Percentiles rank a stretch among this genome's conserved stretches.
phyloP scores from a whole-genome alignment of 2,113 vertebrate genomes.

The Eptatretus burgeri region DNA sequence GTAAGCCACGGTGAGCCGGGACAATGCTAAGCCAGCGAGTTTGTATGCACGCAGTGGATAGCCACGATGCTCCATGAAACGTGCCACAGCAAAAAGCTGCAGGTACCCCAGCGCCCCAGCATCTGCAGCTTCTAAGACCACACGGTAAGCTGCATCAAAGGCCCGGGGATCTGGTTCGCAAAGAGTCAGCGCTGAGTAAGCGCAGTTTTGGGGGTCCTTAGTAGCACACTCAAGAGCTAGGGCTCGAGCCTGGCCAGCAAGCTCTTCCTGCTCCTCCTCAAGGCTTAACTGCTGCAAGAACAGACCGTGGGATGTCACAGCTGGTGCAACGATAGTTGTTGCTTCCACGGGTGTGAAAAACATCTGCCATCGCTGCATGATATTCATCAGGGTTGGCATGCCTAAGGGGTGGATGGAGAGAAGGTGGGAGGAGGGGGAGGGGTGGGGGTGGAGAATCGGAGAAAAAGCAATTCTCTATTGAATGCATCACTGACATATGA shows the following conservation, averaged over 20 bases:
- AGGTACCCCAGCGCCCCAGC: slow-evolving; percentile 68
- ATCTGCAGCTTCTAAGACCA: slow-evolving; percentile 67
- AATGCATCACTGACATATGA: no score
- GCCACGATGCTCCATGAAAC: slow-evolving; percentile 93
- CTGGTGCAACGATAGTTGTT: slow-evolving; percentile 78
- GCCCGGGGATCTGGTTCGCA: slow-evolving; percentile 96
- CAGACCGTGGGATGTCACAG: slow-evolving; percentile 85
- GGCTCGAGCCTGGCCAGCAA: slow-evolving; percentile 68
- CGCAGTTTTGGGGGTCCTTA: slow-evolving; percentile 97
- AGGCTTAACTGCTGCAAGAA: slow-evolving; percentile 34
- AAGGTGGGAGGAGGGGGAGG: no score
- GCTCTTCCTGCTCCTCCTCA: slow-evolving; percentile 73
- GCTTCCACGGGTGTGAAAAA: slow-evolving; percentile 91
- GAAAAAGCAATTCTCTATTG: no score
- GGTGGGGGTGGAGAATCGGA: background rate
- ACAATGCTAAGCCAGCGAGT: slow-evolving; percentile 77
- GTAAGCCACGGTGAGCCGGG: slow-evolving; percentile 86
- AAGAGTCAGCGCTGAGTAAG: slow-evolving; percentile 67
- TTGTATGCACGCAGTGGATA: slow-evolving; percentile 87
- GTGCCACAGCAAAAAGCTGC: slow-evolving; percentile 83
- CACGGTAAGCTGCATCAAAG: slow-evolving; percentile 94
- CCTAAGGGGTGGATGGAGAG: slow-evolving; percentile 32
- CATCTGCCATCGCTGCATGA: slow-evolving; percentile 90
- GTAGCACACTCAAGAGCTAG: slow-evolving; percentile 84
- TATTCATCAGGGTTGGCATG: slow-evolving; percentile 67